Evolutionary conservation across 2,888 invertebrate species (phyloP).

Genomic region (Aphodius sticticus): DNA sequence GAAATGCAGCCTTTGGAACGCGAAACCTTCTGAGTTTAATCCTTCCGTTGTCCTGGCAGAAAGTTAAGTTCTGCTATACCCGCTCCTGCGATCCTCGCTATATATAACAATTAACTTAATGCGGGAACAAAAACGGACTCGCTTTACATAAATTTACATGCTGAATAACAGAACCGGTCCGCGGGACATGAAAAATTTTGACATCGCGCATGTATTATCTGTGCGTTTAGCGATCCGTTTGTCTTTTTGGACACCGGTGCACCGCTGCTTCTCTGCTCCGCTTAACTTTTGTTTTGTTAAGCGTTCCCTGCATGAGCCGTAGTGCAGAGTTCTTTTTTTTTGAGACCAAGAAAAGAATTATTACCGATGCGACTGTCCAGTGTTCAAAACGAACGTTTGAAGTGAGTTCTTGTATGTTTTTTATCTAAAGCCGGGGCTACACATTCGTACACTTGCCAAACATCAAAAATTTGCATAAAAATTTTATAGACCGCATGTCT

Average conservation of each 20-base stretch:
- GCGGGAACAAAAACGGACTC: slow-evolving; percentile 54
- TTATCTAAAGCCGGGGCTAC: too few relatives aligned
- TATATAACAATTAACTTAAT: slow-evolving; percentile 57
- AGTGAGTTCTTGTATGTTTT: too few relatives aligned
- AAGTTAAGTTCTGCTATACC: neutral
- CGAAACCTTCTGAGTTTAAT: neutral
- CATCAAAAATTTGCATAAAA: too few relatives aligned
- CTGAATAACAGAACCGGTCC: slow-evolving; percentile 52
- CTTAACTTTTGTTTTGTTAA: neutral
- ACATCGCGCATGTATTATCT: slow-evolving; percentile 55
- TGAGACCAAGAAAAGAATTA: too few relatives aligned
- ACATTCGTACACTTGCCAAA: too few relatives aligned
- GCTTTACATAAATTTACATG: slow-evolving; percentile 60
- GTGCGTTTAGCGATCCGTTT: slow-evolving; percentile 52
- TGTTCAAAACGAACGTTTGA: too few relatives aligned
- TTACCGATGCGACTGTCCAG: too few relatives aligned
- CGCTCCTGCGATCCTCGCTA: slow-evolving; percentile 40
- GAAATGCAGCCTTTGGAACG: neutral
- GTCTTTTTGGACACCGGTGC: slow-evolving; percentile 47
- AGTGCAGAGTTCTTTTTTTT: too few relatives aligned
- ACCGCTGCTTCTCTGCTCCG: neutral
- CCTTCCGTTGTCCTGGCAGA: neutral
- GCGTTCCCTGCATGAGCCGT: neutral
- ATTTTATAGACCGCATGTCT: too few relatives aligned
- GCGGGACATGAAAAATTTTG: slow-evolving; percentile 52